These are phyloP conservation scores for Ectemnius continuus DNA, from an alignment of 2,888 invertebrate genomes.

Conservation along the genomic window DNA sequence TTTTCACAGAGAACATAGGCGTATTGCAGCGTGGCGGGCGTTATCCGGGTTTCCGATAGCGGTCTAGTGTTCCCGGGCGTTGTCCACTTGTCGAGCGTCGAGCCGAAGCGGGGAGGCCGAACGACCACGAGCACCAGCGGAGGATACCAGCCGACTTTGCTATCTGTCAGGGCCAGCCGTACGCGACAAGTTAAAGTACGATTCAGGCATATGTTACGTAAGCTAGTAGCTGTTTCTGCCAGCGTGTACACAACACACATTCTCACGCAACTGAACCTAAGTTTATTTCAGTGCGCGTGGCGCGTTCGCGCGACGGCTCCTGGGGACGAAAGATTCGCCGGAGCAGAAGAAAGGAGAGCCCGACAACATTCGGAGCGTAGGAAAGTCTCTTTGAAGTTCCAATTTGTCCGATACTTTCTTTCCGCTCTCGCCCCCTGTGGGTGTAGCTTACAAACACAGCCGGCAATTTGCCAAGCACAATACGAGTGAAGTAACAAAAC, in stretches of 20 bases:
- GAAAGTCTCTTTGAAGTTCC: constrained; percentile 45
- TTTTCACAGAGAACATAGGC: no score
- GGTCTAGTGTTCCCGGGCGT: no score
- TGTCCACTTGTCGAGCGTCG: constrained; percentile 7
- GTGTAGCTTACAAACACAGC: constrained; percentile 42
- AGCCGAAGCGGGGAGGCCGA: constrained; percentile 15
- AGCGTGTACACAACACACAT: not conserved
- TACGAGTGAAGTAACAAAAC: constrained; percentile 35
- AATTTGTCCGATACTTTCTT: constrained; percentile 53
- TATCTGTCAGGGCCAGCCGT: constrained; percentile 46
- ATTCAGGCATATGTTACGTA: constrained; percentile 29
- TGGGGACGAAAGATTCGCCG: constrained; percentile 1
- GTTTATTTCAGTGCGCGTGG: constrained; percentile 32
- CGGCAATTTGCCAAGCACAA: constrained; percentile 63
- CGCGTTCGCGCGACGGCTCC: not conserved
- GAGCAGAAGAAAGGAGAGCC: constrained; percentile 3
- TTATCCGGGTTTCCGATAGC: no score
- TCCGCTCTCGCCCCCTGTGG: constrained; percentile 26
- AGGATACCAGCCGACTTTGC: constrained; percentile 26
- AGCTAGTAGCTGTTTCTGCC: constrained; percentile 8
- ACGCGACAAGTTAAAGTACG: constrained; percentile 4
- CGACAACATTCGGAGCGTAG: not conserved
- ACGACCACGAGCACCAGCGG: not conserved
- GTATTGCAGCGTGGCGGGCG: no score
- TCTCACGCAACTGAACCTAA: not conserved